Percentiles rank a stretch among this genome's conserved stretches.
Evolutionary conservation across 2,888 invertebrate genomes (phyloP).

Genomic region (Resseliella maxima): DNA sequence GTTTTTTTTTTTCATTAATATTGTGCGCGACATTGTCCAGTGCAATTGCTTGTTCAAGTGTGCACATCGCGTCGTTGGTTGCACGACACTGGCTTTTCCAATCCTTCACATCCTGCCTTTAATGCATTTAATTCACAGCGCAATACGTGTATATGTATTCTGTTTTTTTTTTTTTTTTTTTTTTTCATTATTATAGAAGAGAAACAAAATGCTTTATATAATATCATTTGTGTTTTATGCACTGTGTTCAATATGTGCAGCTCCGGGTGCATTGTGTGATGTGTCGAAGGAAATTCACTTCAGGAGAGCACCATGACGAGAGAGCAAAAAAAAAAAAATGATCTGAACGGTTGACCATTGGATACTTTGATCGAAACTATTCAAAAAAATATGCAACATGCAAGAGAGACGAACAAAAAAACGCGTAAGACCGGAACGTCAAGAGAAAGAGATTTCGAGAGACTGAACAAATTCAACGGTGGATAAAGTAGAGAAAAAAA

Average conservation of each 20-base stretch:
- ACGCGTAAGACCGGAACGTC: constrained; percentile 55
- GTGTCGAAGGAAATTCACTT: constrained; percentile 48
- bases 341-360: not conserved
- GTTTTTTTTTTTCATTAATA: no score
- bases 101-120: constrained; percentile 53
- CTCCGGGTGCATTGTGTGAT: not conserved
- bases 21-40: not conserved
- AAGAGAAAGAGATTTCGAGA: constrained; percentile 50
- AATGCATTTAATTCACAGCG: constrained; percentile 38
- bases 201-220: not conserved
- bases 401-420: constrained; percentile 24
- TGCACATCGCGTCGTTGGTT: constrained; percentile 34
- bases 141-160: no score
- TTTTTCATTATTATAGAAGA: not conserved
- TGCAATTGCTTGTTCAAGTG: constrained; percentile 51
- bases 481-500: constrained; percentile 20
- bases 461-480: constrained; percentile 43
- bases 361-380: constrained; percentile 49
- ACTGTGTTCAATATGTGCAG: constrained; percentile 44
- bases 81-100: constrained; percentile 35
- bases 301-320: not conserved
- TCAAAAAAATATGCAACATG: not conserved
- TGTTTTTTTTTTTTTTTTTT: not conserved
- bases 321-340: not conserved
- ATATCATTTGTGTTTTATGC: constrained; percentile 26